Percentiles rank a stretch among this genome's conserved stretches.
Conservation (phyloP, 30 jellyfish, hydroid and myxozoan genomes). For the Clytia hemisphaerica region DNA sequence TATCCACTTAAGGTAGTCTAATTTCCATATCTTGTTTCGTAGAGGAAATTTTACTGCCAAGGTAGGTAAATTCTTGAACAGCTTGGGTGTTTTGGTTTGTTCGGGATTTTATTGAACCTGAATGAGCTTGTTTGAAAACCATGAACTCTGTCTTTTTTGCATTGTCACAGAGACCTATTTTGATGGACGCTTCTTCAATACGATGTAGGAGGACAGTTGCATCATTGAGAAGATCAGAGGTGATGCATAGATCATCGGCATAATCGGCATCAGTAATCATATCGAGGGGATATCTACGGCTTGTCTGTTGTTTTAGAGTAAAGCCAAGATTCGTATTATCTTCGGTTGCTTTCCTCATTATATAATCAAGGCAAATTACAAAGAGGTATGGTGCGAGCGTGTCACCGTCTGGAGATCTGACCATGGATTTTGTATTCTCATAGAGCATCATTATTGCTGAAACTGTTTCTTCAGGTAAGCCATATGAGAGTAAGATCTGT, state of each 20-base stretch:
- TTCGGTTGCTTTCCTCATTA: slow-evolving; percentile 25
- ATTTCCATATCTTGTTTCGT: slow-evolving; percentile 15
- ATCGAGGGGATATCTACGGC: slow-evolving; percentile 28
- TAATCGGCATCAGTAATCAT: slow-evolving; percentile 37
- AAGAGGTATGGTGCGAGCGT: slow-evolving; percentile 37
- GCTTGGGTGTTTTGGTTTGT: neutral
- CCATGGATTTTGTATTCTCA: slow-evolving; percentile 37
- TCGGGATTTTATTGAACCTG: slow-evolving; percentile 1
- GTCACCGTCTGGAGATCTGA: slow-evolving; percentile 44
- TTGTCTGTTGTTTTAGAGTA: neutral
- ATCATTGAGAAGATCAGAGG: neutral
- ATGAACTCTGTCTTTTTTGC: slow-evolving; percentile 21
- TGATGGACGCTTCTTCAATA: neutral
- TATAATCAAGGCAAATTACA: slow-evolving; percentile 23
- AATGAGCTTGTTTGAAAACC: slow-evolving; percentile 7
- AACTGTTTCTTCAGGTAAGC: slow-evolving; percentile 23
- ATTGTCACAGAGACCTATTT: slow-evolving; percentile 7
- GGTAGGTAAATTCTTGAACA: slow-evolving; percentile 6
- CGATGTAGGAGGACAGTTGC: neutral
- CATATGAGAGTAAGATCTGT: slow-evolving; percentile 32
- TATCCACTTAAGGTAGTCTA: no score
- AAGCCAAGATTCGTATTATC: slow-evolving; percentile 5
- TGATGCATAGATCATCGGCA: slow-evolving; percentile 27
- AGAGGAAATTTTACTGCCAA: slow-evolving; percentile 27
- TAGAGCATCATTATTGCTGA: slow-evolving; percentile 22